Evolutionary conservation across 2,113 vertebrate genomes (phyloP), one percentile per base, ranked within the genome.

Genomic region (Rattus rattus): DNA sequence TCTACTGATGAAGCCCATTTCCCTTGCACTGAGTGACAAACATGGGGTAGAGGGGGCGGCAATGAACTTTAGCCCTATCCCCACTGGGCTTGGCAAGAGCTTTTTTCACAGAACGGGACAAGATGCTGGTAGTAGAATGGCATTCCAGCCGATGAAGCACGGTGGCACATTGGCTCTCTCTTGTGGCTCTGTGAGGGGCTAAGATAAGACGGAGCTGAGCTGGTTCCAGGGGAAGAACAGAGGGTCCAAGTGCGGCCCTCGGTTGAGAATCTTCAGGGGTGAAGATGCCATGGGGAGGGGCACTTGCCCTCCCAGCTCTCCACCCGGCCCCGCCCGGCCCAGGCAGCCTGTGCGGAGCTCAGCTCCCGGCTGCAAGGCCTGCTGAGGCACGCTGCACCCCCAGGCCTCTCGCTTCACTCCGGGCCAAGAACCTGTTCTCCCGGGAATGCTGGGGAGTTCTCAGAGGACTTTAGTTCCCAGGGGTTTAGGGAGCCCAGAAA

Each of bases 351-450:
- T 98, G 97, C 96, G 30, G 97, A 98, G 98, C 98, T 98, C 98
- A 98, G 98, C 98, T 98, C 97, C 94, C 59, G 96, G 98, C 98
- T 98, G 98, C 96, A 92, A 98, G 98, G 98, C 98, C 98, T 99
- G 99, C 99, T 22, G 97, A 97, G 98, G 98, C 99, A 99, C 96
- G 98, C 98, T 98, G 96, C 95, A 91, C 95, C 97, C 96, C 96
- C 86, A 94, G 97, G 96, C 98, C 92, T 84, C 89, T 94, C 75
- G 94, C 97, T 97, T 97, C 95, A 30, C 79, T 97, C 95, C 76
- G 97, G 98, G 98, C 98, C 98, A 98, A 97, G 98, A 99, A 99
- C 98, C 98, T 98, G 98, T 99, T 99, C 98, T 99, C 98, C 98
- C 98, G 94, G 98, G 98, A 98, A 98, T 98, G 98, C 97, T 97